phyloP scores from a whole-genome alignment of 2,113 vertebrate genomes.

The Girardinichthys multiradiatus region DNA sequence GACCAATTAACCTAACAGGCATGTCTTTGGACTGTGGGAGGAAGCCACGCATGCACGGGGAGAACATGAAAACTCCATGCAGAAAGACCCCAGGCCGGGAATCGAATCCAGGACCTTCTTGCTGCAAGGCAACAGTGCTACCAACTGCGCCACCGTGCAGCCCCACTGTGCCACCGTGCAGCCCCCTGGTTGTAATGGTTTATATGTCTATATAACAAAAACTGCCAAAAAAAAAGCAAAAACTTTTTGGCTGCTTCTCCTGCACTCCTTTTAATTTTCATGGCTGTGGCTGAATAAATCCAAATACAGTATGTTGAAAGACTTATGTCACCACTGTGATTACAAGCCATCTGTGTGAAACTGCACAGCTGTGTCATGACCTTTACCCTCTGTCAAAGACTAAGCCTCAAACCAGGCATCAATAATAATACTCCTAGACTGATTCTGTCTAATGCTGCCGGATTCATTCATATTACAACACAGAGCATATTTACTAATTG shows the following conservation, averaged over 20 bases:
- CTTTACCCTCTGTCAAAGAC: constrained; percentile 2
- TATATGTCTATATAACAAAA: background rate
- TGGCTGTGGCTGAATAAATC: background rate
- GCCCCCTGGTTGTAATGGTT: too few relatives aligned
- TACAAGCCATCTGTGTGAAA: background rate
- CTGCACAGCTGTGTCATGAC: constrained; percentile 8
- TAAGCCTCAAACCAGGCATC: constrained; percentile 11
- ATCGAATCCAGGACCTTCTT: too few relatives aligned
- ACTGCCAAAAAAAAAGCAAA: background rate
- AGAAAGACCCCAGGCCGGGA: too few relatives aligned
- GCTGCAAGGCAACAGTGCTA: too few relatives aligned
- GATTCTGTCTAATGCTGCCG: constrained; percentile 4
- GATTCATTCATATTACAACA: background rate
- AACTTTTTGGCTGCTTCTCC: background rate
- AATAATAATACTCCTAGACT: constrained; percentile 17
- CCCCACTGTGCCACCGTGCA: too few relatives aligned
- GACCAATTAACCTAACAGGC: too few relatives aligned
- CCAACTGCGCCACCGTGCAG: too few relatives aligned
- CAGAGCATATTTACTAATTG: background rate
- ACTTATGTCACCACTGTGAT: constrained; percentile 4
- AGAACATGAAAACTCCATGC: too few relatives aligned
- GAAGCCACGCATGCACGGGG: too few relatives aligned
- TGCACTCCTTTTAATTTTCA: background rate
- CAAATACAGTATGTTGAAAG: background rate
- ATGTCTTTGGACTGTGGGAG: too few relatives aligned